Conservation (phyloP, 2,797 vertebrate genomes). For the Selene dorsalis region DNA sequence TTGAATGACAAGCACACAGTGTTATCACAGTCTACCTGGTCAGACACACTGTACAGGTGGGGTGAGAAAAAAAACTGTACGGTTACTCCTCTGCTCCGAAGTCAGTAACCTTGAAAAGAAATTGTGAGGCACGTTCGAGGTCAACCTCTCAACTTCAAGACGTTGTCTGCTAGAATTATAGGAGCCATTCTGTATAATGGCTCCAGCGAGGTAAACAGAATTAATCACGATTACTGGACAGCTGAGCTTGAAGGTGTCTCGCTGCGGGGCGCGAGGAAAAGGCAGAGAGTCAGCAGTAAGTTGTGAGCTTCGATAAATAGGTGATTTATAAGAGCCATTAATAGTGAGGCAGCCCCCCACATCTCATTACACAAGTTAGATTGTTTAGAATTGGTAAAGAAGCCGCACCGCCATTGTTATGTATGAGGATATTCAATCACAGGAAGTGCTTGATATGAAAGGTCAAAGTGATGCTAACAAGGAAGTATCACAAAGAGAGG, state of each 20-base stretch:
- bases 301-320: conserved; percentile 64
- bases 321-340: conserved; percentile 81
- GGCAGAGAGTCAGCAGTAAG: conserved; percentile 46
- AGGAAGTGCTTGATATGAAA: conserved; percentile 29
- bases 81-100: conserved; percentile 3
- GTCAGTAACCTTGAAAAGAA: conserved; percentile 48
- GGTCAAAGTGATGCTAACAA: conserved; percentile 45
- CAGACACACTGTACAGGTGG: not conserved
- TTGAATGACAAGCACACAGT: conserved; percentile 2
- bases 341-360: conserved; percentile 53
- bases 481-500: conserved; percentile 15
- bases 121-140: conserved; percentile 37
- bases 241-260: conserved; percentile 63
- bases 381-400: conserved; percentile 54
- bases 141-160: conserved; percentile 46
- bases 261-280: conserved; percentile 45
- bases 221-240: conserved; percentile 80
- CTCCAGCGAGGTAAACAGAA: conserved; percentile 78
- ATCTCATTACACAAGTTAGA: conserved; percentile 74
- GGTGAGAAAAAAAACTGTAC: not conserved
- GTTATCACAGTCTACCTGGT: conserved; percentile 12
- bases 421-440: conserved; percentile 48
- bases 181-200: conserved; percentile 62
- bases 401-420: conserved; percentile 25
- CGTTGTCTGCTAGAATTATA: conserved; percentile 65